A percentile compares a stretch with the other conserved stretches of the same genome.
These are phyloP conservation scores for Holacanthus passer DNA, from an alignment of 2,113 vertebrate species.

Conservation along the genomic window DNA sequence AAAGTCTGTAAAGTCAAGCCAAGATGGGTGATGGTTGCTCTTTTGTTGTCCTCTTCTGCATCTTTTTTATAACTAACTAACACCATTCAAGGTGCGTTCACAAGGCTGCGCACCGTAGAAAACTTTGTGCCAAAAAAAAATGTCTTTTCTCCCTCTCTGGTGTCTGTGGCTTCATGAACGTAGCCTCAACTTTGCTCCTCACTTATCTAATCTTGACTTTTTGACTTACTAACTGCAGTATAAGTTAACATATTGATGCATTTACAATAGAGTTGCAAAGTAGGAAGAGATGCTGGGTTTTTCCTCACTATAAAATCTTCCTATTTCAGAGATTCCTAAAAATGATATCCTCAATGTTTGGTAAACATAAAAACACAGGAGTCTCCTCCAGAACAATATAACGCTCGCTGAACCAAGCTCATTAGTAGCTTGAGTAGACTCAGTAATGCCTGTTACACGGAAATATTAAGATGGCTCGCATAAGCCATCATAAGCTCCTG, in stretches of 20 bases:
- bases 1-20: slow-evolving; percentile 42
- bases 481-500: background rate
- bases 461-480: background rate
- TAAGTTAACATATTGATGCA: slow-evolving; percentile 32
- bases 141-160: background rate
- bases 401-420: background rate
- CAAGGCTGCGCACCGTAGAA: slow-evolving; percentile 48
- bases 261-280: slow-evolving; percentile 55
- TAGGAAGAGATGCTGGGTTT: slow-evolving; percentile 21
- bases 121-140: slow-evolving; percentile 2
- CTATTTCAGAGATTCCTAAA: background rate
- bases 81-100: slow-evolving; percentile 58
- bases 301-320: background rate
- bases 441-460: background rate
- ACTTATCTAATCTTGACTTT: slow-evolving; percentile 35
- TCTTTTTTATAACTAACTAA: slow-evolving; percentile 59
- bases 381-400: background rate
- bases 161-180: slow-evolving; percentile 67
- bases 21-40: slow-evolving; percentile 44
- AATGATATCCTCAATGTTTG: background rate
- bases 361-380: background rate
- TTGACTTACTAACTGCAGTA: slow-evolving; percentile 35
- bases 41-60: slow-evolving; percentile 55
- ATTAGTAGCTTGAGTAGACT: background rate
- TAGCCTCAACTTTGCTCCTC: slow-evolving; percentile 55